These are phyloP conservation scores for Sphenodon punctatus DNA, from an alignment of 2,797 vertebrate genomes.

Conservation along the genomic window DNA sequence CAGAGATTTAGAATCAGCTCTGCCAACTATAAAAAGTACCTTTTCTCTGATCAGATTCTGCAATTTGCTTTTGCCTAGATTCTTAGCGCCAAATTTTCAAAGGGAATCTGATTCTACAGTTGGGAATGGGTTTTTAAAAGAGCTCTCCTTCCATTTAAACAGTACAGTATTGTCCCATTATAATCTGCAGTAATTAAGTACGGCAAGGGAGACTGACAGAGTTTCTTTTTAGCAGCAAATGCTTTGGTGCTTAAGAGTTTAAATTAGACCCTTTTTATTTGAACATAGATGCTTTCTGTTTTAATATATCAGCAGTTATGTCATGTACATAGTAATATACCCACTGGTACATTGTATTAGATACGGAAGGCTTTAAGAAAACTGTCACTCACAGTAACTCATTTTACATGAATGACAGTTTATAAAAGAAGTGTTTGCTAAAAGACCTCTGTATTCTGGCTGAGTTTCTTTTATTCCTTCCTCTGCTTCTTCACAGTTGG, in stretches of 20 bases:
- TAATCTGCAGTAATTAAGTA: too few species aligned
- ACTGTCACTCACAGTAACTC: neutral
- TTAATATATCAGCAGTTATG: neutral
- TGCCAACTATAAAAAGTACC: too few species aligned
- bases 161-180: too few species aligned
- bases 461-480: conserved; percentile 1
- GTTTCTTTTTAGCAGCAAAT: neutral
- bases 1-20: too few species aligned
- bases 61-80: too few species aligned
- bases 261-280: neutral
- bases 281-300: neutral
- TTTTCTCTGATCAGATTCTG: too few species aligned
- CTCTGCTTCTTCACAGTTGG: conserved; percentile 1
- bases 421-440: neutral
- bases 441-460: conserved; percentile 2
- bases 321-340: neutral
- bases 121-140: too few species aligned
- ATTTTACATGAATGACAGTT: neutral
- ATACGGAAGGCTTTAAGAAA: neutral
- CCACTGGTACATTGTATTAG: neutral
- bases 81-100: too few species aligned
- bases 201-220: too few species aligned
- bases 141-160: too few species aligned
- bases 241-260: neutral
- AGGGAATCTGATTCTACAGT: too few species aligned